Evolutionary conservation across 2,797 vertebrate species (phyloP).

Genomic region (Enteromius paludinosus): DNA sequence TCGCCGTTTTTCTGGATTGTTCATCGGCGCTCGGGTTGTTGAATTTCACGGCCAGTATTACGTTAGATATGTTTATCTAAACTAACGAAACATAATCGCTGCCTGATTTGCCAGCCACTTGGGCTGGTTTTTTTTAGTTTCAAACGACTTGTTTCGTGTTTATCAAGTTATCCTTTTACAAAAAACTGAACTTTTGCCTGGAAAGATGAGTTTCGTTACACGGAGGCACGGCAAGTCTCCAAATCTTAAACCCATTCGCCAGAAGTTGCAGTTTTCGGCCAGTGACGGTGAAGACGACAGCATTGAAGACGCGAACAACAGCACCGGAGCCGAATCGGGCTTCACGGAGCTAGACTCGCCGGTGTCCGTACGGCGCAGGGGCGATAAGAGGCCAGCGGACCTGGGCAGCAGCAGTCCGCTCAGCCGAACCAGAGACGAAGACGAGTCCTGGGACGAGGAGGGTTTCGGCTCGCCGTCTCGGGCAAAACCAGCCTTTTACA

Average conservation of each 20-base stretch:
- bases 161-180: background rate
- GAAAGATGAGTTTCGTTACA: slow-evolving; percentile 65
- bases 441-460: slow-evolving; percentile 90
- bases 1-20: slow-evolving; percentile 1
- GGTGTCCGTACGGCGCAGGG: slow-evolving; percentile 69
- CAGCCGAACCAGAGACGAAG: slow-evolving; percentile 64
- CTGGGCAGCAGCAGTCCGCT: slow-evolving; percentile 71
- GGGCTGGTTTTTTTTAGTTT: background rate
- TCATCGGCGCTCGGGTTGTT: background rate
- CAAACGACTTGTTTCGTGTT: background rate
- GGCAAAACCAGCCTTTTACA: slow-evolving; percentile 77
- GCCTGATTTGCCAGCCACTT: background rate
- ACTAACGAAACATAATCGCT: background rate
- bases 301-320: slow-evolving; percentile 87
- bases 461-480: slow-evolving; percentile 86
- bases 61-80: slow-evolving; percentile 42
- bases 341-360: slow-evolving; percentile 95
- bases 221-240: slow-evolving; percentile 69
- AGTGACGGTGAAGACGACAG: slow-evolving; percentile 89
- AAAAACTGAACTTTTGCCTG: background rate
- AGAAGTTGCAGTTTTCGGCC: slow-evolving; percentile 85
- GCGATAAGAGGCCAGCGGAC: slow-evolving; percentile 65
- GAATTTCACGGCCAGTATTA: background rate
- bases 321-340: slow-evolving; percentile 92
- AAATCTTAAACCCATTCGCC: slow-evolving; percentile 76